Conservation (phyloP, 1,140 invertebrate species). For the Ceratina calcarata region DNA sequence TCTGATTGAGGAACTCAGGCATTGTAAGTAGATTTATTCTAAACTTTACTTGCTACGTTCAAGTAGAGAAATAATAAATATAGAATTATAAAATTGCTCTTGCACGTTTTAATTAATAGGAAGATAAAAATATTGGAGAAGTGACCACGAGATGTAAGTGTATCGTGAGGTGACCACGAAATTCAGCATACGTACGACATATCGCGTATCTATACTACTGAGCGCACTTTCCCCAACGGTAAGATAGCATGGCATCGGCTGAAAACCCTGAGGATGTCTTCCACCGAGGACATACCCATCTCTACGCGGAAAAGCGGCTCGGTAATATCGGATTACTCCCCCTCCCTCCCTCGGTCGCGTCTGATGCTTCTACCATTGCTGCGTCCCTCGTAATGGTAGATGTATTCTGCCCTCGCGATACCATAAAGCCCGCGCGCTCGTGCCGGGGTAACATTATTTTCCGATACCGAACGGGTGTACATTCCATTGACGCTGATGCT, state of each 20-base stretch:
- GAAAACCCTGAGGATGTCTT: constrained; percentile 57
- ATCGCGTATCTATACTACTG: constrained; percentile 34
- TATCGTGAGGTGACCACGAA: constrained; percentile 2
- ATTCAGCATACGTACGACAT: constrained; percentile 2
- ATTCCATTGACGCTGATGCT: constrained; percentile 59
- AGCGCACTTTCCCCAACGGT: constrained; percentile 47
- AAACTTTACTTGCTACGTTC: too few species aligned
- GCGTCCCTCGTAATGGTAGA: constrained; percentile 50
- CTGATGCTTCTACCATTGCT: constrained; percentile 55
- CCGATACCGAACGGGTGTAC: constrained; percentile 66
- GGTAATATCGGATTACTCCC: constrained; percentile 76
- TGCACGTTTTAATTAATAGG: not conserved
- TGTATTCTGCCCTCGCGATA: constrained; percentile 34
- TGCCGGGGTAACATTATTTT: constrained; percentile 67
- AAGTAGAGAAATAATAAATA: too few species aligned
- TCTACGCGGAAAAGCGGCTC: constrained; percentile 62
- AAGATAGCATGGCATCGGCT: constrained; percentile 50
- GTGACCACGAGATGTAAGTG: not conserved
- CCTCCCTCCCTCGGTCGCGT: constrained; percentile 29
- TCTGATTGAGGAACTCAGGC: too few species aligned
- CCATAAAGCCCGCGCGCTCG: constrained; percentile 37
- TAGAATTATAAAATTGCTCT: too few species aligned
- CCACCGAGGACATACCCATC: constrained; percentile 47
- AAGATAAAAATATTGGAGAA: not conserved
- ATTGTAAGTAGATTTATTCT: too few species aligned